Evolutionary conservation across 1,140 invertebrate species (phyloP), one percentile per base, ranked within the genome.

Genomic region (Caenorhabditis briggsae): DNA sequence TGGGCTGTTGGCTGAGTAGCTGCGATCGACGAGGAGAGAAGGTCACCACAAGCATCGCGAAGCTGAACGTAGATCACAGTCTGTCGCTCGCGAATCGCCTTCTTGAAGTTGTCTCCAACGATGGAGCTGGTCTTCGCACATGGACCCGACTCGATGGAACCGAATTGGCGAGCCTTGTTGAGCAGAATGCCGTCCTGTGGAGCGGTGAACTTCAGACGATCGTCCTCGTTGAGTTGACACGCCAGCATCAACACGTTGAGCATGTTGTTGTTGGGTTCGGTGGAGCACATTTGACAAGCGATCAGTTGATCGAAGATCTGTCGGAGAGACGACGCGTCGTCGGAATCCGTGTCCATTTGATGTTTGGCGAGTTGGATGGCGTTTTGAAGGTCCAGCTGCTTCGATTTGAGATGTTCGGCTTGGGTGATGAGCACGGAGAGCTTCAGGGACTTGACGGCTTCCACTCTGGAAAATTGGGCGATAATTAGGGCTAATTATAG

Each of bases 41-140:
- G 0, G 94, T 95, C 93, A 94, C 90, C 93, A 93, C 90, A 93
- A 94, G 94, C 94, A 90, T 94, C 93, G 90, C 93, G 93, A 7
- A 93, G 90, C 56, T 93, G 92, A 43, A 94, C 93, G 16, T 92
- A 90, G 88, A 94, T 94, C 46, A 90, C 89, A 25, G 93, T 90
- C 6, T 92, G 85, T 70, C 93, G 93, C 25, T 93, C 93, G 87
- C 92, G 91, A n/a, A 94, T 87, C 18, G 93, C 93, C 46, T 92
- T 89, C 83, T 93, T 92, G 6, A 94, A 89, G 14, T 94, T 93
- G 87, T 93, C 93, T 41, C 94, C 94, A 55, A 92, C 91, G 56
- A 93, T 93, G 20, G 92, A 86, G 85, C 94, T 92, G 93, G 94
- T 88, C 92, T 94, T 93, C 93, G 95, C 94, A 94, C 94, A 93